These are phyloP conservation scores for Adelognathus sp. DNA, from an alignment of 2,888 invertebrate species.

Conservation along the genomic window DNA sequence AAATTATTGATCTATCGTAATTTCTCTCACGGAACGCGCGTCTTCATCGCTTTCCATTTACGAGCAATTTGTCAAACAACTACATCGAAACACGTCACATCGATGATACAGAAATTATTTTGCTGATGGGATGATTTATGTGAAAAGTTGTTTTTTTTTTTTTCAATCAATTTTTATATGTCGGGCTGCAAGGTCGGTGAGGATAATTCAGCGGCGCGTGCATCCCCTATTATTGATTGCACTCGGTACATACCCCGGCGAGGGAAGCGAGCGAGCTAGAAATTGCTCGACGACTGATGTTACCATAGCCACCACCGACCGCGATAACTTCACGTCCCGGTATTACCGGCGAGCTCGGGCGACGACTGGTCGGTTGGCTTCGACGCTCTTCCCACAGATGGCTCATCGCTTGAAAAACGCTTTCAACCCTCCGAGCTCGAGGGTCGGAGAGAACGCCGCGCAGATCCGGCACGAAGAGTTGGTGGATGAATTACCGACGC, in stretches of 20 bases:
- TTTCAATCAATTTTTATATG: background rate
- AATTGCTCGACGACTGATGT: conserved; percentile 61
- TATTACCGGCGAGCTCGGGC: conserved; percentile 76
- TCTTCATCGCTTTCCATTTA: conserved; percentile 4
- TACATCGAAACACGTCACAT: conserved; percentile 21
- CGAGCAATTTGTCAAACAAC: conserved; percentile 38
- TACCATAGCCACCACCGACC: conserved; percentile 77
- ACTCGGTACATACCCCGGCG: conserved; percentile 28
- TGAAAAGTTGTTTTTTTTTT: conserved; percentile 7
- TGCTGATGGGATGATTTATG: conserved; percentile 33
- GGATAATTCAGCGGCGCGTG: conserved; percentile 51
- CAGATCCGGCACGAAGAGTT: conserved; percentile 59
- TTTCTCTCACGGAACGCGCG: conserved; percentile 1
- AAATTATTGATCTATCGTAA: conserved; percentile 31
- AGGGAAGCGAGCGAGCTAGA: conserved; percentile 26
- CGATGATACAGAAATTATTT: background rate
- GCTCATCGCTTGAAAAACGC: conserved; percentile 74
- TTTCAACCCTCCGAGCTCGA: conserved; percentile 75
- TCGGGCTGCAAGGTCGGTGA: conserved; percentile 13
- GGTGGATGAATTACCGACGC: conserved; percentile 78
- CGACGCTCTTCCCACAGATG: conserved; percentile 76
- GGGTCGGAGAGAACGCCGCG: conserved; percentile 63
- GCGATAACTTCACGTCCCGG: conserved; percentile 71
- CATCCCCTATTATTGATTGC: conserved; percentile 60
- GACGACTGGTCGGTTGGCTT: conserved; percentile 71